Base-by-base conservation (phyloP, 2,797 vertebrate species). In the Alfaro cultratus region DNA sequence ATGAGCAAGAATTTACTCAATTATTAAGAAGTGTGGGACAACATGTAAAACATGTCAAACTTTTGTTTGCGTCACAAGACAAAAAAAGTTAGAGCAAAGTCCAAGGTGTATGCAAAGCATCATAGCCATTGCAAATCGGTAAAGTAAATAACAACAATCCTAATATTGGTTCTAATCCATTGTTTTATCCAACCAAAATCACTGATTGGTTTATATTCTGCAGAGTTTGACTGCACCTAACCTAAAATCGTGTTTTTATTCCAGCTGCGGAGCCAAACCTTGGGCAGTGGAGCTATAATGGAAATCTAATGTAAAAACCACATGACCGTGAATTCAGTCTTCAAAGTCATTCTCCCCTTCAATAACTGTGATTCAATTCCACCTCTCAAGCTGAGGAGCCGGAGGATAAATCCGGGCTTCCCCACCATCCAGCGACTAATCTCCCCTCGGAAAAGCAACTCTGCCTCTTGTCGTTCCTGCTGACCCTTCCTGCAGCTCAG, bases 291-390 rank as follows among this genome's bases (percentile, higher is more conserved):
- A 83, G 73, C 62, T 62, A 74, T 88, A 90, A 93, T 89, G 85
- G 86, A 88, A 93, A 92, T 84, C 76, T 92, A 93, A 94, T 92
- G 91, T 87, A 87, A 93, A 90, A 93, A 91, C 75, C 92, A 88
- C 91, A 93, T 92, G 91, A 93, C 93, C 89, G 74, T 90, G 90
- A 93, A 92, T 94, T 86, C 85, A 68, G 74, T 82, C 89, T 51
- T 94, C 91, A 95, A 94, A 93, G 93, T 91, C 90, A 87, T 86
- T 87, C 88, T 75, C 83, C 84, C 87, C 87, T 92, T 80, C 92
- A 88, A 86, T 91, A 88, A 90, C 86, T 60, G 57, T 80, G 75
- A 89, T 92, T 93, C 90, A 91, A 93, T 94, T 94, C 91, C 81
- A 86, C 82, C 80, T 89, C 88, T 80, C 72, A n/a, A 82, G 86